Evolutionary conservation across 1,140 invertebrate genomes (phyloP).

Genomic region (Drosophila biarmipes): DNA sequence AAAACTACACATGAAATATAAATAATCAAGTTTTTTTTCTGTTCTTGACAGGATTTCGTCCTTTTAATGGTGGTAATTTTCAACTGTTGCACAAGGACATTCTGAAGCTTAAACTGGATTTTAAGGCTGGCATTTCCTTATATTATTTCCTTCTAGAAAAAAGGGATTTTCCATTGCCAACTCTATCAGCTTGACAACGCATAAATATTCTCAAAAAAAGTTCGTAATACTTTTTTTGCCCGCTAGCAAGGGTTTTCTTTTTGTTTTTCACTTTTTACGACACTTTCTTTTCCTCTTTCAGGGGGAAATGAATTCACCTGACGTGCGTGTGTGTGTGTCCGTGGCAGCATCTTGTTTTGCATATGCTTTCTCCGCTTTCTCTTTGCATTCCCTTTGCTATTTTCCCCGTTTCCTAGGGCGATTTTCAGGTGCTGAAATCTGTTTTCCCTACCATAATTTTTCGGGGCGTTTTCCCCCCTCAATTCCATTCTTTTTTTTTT

Average conservation of each 20-base stretch:
- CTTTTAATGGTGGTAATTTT: neutral
- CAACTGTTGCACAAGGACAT: neutral
- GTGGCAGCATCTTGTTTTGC: conserved; percentile 35
- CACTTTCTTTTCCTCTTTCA: neutral
- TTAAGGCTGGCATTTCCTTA: neutral
- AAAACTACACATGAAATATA: conserved; percentile 26
- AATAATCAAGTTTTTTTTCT: conserved; percentile 30
- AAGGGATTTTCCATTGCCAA: conserved; percentile 3
- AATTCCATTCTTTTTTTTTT: conserved; percentile 16
- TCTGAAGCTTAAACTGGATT: neutral
- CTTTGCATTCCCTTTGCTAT: conserved; percentile 14
- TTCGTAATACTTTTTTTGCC: conserved; percentile 14
- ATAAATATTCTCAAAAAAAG: conserved; percentile 27
- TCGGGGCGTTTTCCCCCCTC: neutral
- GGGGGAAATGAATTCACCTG: conserved; percentile 31
- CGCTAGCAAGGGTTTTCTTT: conserved; percentile 1
- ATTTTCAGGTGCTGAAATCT: conserved; percentile 33
- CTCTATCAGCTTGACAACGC: conserved; percentile 41
- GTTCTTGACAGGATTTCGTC: conserved; percentile 3
- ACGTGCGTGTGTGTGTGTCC: conserved; percentile 37
- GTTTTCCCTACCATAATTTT: conserved; percentile 19
- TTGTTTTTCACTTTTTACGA: conserved; percentile 1
- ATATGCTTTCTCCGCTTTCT: conserved; percentile 31
- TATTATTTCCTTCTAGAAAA: neutral
- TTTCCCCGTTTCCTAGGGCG: conserved; percentile 2